Percentiles rank a stretch among this genome's conserved stretches.
phyloP scores from a whole-genome alignment of 2,113 vertebrate genomes.

The Oplegnathus fasciatus region DNA sequence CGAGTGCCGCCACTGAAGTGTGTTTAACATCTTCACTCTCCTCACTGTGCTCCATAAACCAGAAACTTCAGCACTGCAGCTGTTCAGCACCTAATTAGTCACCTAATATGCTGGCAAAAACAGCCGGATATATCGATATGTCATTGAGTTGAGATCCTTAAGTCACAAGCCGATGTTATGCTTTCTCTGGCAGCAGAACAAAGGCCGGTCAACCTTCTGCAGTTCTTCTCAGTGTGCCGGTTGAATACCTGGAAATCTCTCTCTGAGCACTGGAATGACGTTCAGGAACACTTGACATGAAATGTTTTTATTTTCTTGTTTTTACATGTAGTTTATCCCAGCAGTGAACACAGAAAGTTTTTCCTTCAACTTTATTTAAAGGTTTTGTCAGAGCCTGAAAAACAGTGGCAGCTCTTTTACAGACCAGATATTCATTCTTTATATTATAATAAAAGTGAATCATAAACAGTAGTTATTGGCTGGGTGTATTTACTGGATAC shows the following conservation, averaged over 20 bases:
- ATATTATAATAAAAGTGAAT: neutral
- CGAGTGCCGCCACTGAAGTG: neutral
- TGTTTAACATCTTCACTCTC: conserved; percentile 21
- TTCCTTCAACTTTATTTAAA: neutral
- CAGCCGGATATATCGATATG: conserved; percentile 45
- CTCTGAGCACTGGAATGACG: conserved; percentile 37
- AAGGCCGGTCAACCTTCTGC: conserved; percentile 24
- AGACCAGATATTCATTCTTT: neutral
- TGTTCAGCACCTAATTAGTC: conserved; percentile 56
- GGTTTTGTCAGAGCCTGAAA: neutral
- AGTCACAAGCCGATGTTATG: conserved; percentile 13
- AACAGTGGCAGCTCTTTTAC: neutral
- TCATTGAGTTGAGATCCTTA: conserved; percentile 49
- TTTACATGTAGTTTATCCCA: neutral
- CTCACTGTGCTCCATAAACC: conserved; percentile 8
- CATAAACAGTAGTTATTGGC: neutral
- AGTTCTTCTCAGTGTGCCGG: conserved; percentile 13
- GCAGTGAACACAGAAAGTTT: neutral
- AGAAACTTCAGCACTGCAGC: conserved; percentile 22
- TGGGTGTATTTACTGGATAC: neutral
- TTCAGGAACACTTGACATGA: conserved; percentile 59
- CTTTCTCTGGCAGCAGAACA: conserved; percentile 67
- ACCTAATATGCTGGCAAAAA: conserved; percentile 40
- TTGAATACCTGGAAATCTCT: conserved; percentile 74
- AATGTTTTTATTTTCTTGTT: conserved; percentile 19